A percentile compares a stretch with the other conserved stretches of the same genome.
Evolutionary conservation across 2,113 vertebrate species (phyloP).

Genomic region (Plestiodon gilberti): DNA sequence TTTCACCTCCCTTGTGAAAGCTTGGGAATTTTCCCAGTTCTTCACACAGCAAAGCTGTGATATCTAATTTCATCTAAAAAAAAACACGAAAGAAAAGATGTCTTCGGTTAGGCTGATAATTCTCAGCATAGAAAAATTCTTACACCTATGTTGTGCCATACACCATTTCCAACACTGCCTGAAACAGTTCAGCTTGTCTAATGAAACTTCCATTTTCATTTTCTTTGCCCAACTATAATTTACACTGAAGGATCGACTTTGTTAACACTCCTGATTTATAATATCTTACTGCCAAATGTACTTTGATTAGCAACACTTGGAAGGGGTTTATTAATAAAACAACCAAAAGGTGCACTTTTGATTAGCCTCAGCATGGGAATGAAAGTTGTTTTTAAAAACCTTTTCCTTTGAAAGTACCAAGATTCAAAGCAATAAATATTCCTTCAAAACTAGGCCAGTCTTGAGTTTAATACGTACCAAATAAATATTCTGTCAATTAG

Average conservation of each 20-base stretch:
- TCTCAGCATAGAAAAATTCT: slow-evolving; percentile 14
- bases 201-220: slow-evolving; percentile 59
- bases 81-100: no score
- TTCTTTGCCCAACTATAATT: slow-evolving; percentile 20
- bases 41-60: neutral
- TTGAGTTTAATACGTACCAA: slow-evolving; percentile 73
- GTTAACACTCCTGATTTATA: slow-evolving; percentile 60
- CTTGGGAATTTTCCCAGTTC: no score
- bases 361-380: slow-evolving; percentile 61
- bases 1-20: no score
- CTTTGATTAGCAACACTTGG: neutral
- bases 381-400: slow-evolving; percentile 56
- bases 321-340: slow-evolving; percentile 43
- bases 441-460: slow-evolving; percentile 67
- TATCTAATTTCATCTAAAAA: neutral
- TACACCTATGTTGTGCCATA: slow-evolving; percentile 31
- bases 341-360: slow-evolving; percentile 50
- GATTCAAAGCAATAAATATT: slow-evolving; percentile 69
- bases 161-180: neutral
- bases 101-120: neutral
- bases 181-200: slow-evolving; percentile 36
- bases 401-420: slow-evolving; percentile 61
- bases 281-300: slow-evolving; percentile 44
- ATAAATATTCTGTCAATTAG: slow-evolving; percentile 83
- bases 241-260: slow-evolving; percentile 23